These are phyloP conservation scores for Atta cephalotes DNA, from an alignment of 1,140 invertebrate genomes.

Conservation along the genomic window DNA sequence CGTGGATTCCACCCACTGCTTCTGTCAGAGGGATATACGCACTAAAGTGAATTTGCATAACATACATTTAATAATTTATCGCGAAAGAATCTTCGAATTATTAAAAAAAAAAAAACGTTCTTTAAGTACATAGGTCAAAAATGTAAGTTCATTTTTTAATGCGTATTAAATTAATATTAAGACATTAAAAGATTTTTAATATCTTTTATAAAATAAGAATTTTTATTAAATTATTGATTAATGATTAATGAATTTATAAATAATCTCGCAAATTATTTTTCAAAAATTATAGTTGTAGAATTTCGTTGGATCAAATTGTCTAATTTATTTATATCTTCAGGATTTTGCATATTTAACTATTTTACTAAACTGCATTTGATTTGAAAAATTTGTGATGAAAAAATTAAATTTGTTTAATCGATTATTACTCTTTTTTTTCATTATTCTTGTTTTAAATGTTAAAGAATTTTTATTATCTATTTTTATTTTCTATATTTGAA, in stretches of 20 bases:
- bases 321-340: not conserved
- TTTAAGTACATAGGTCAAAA: not conserved
- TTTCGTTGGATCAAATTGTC: not conserved
- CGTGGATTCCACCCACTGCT: constrained; percentile 44
- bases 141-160: not conserved
- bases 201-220: not conserved
- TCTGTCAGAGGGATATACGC: constrained; percentile 26
- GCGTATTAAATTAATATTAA: no score
- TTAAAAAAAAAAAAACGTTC: not conserved
- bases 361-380: not conserved
- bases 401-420: not conserved
- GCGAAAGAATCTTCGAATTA: not conserved
- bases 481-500: no score
- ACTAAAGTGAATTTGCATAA: constrained; percentile 20
- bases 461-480: no score
- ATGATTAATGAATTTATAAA: not conserved
- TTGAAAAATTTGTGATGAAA: not conserved
- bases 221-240: not conserved
- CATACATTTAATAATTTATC: not conserved
- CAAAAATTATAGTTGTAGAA: not conserved
- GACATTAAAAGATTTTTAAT: not conserved
- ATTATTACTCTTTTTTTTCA: no score
- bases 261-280: not conserved
- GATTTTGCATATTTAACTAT: not conserved
- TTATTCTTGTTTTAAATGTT: no score